Evolutionary conservation across 2,888 invertebrate species (phyloP).

Genomic region (Lysandra coridon): DNA sequence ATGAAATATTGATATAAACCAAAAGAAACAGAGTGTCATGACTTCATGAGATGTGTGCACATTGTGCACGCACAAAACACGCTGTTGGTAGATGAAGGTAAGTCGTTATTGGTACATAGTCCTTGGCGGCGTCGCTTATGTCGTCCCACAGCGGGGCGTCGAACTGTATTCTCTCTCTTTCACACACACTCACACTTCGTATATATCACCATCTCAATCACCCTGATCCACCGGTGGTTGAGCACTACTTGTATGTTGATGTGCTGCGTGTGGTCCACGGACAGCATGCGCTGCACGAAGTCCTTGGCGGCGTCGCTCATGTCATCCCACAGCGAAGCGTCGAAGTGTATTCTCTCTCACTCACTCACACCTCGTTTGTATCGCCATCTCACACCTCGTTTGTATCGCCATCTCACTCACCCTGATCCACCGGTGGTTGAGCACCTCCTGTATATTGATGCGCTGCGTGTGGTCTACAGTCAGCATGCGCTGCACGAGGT

Average conservation of each 20-base stretch:
- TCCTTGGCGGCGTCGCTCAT: conserved; percentile 98
- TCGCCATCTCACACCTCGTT: background rate
- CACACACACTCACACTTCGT: background rate
- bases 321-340: conserved; percentile 93
- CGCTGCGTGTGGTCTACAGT: conserved; percentile 94
- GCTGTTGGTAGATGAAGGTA: too few species aligned
- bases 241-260: conserved; percentile 78
- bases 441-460: conserved; percentile 96
- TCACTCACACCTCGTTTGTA: background rate
- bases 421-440: conserved; percentile 98
- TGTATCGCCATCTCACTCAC: conserved; percentile 76
- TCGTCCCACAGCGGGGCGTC: conserved; percentile 94
- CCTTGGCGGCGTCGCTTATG: conserved; percentile 96
- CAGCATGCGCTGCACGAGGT: conserved; percentile 95
- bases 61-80: too few species aligned
- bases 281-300: conserved; percentile 95
- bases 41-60: too few species aligned
- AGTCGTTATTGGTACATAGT: conserved; percentile 60
- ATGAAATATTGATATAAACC: too few species aligned
- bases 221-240: conserved; percentile 97
- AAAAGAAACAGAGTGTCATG: too few species aligned
- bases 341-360: background rate
- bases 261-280: conserved; percentile 94
- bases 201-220: conserved; percentile 63
- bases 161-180: conserved; percentile 79